Evolutionary conservation across 2,888 invertebrate species (phyloP).

Genomic region (Cataglyphis albicans): DNA sequence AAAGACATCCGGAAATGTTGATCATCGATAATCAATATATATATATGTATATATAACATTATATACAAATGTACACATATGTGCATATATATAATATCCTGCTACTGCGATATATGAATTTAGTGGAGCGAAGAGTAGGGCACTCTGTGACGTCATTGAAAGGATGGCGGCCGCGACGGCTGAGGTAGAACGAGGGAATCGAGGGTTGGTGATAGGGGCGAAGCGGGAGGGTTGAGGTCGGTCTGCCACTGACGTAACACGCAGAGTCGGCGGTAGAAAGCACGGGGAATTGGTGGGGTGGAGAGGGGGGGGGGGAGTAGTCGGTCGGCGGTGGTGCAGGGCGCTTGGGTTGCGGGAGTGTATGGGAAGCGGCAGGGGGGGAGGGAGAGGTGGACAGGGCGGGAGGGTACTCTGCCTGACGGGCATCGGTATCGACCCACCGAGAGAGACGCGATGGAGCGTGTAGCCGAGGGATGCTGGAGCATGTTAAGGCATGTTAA

Average conservation of each 20-base stretch:
- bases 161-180: slow-evolving; percentile 53
- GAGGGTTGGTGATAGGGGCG: slow-evolving; percentile 43
- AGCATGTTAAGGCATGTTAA: slow-evolving; percentile 63
- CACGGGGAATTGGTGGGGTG: slow-evolving; percentile 43
- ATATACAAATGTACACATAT: background rate
- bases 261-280: slow-evolving; percentile 69
- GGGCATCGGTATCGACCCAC: slow-evolving; percentile 76
- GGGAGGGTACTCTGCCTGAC: slow-evolving; percentile 63
- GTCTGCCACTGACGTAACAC: slow-evolving; percentile 75
- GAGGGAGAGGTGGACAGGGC: slow-evolving; percentile 22
- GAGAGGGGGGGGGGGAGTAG: background rate
- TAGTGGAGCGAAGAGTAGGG: slow-evolving; percentile 72
- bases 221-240: slow-evolving; percentile 70
- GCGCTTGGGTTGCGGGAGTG: background rate
- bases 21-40: slow-evolving; percentile 68
- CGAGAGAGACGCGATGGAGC: slow-evolving; percentile 68
- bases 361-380: background rate
- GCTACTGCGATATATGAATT: slow-evolving; percentile 67
- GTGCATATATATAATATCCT: slow-evolving; percentile 25
- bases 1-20: slow-evolving; percentile 61
- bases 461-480: slow-evolving; percentile 69
- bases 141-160: slow-evolving; percentile 70
- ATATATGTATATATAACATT: slow-evolving; percentile 50
- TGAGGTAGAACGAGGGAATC: slow-evolving; percentile 59
- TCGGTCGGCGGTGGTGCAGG: slow-evolving; percentile 41